Base-by-base conservation (phyloP, 2,888 invertebrate species). In the Molanna angustata region DNA sequence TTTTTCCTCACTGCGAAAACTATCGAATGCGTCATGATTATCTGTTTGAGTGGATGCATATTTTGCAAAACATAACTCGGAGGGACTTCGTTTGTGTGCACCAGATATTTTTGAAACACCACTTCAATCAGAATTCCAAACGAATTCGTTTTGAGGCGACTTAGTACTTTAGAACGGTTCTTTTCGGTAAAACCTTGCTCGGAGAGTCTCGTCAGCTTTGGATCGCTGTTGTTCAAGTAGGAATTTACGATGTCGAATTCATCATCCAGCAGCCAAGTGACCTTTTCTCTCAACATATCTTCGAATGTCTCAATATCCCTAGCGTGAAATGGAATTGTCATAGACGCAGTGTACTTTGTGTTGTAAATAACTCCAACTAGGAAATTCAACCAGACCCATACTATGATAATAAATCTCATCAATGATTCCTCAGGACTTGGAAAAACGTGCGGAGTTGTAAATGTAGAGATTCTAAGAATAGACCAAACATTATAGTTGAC, bases 1-100 rank as follows among this genome's bases (percentile, higher is more conserved):
- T 52, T 52, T 13, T 35, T 47, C 22, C 48, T 33, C 35, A 43
- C 11, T 19, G 27, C 48, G 19, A 52, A 37, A 19, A 52, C 48
- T 1, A 52, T 31, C 2, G 41, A 20, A 21, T 52, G 41, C 22
- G 11, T 48, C 43, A 48, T 20, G 1, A 48, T 13, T 2, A 7
- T 20, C 2, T 47, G 42, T 14, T 9, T 17, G 18, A 52, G 35
- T 2, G 48, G 42, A 44, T 52, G 47, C 27, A 42, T 21, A n/a
- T 52, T 20, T 6, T 35, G 42, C 27, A 22, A 19, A 4, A 52
- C 33, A 13, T 47, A 43, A 17, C 13, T 14, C 7, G n/a, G 11
- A 3, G 35, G 40, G 6, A 21, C 14, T 16, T 35, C 47, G 7
- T 19, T 1, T n/a, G 40, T 41, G n/a, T 27, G 4, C 3, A 52